These are phyloP conservation scores for Colaptes auratus DNA, from an alignment of 2,113 vertebrate genomes.

Conservation along the genomic window DNA sequence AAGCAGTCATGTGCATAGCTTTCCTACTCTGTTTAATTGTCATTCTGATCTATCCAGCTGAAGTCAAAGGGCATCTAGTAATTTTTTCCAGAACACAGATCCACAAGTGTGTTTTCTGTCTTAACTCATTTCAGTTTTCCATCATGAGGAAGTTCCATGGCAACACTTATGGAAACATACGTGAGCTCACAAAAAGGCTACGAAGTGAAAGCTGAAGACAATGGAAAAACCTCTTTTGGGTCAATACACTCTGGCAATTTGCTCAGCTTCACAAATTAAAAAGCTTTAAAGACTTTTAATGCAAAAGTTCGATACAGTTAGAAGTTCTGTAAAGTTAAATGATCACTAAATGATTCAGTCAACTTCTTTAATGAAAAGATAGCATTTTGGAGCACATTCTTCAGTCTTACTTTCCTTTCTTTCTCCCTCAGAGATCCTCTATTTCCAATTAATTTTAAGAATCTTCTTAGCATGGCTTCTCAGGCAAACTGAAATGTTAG, in stretches of 20 bases:
- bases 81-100: conserved; percentile 25
- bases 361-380: neutral
- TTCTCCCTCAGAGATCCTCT: neutral
- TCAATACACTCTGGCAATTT: neutral
- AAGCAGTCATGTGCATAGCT: neutral
- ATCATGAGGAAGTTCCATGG: neutral
- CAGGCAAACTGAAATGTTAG: neutral
- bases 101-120: neutral
- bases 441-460: conserved; percentile 15
- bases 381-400: rapidly evolving
- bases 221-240: neutral
- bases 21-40: neutral
- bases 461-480: neutral
- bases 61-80: neutral
- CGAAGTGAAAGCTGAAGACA: conserved; percentile 28
- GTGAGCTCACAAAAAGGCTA: conserved; percentile 5
- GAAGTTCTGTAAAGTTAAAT: neutral
- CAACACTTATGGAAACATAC: conserved; percentile 33
- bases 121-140: conserved; percentile 3
- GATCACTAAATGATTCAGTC: neutral
- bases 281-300: neutral
- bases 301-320: neutral
- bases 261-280: neutral
- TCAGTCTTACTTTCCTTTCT: neutral
- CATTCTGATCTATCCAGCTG: neutral